Base-by-base conservation (phyloP, 2,888 invertebrate species). In the Ennomos erosarius region DNA sequence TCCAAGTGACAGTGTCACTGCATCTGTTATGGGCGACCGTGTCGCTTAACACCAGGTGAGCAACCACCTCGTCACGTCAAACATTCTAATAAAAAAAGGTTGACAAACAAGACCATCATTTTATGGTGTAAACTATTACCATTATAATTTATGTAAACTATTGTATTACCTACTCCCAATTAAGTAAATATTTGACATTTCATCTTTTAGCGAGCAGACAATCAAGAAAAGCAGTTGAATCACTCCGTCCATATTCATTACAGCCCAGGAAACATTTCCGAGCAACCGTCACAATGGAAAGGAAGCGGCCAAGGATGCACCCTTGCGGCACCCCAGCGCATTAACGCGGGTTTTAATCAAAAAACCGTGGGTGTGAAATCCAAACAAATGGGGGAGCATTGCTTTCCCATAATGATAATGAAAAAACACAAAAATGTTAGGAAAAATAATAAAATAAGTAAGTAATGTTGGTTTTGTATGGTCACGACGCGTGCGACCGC, bases 371-470 rank as follows among this genome's bases (percentile, higher is more conserved):
- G 90, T 91, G 91, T 90, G 91, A 90, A 90, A 85, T 75, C 87
- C 83, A 89, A 90, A 90, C 81, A 90, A 77, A 78, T 76, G 79
- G 88, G 90, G 88, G 85, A 84, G 76, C 68, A 70, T 73, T 73
- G 70, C 55, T 87, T 91, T 91, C 91, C 91, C 91, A 91, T 90
- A 90, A 85, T 82, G 91, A 91, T 91, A 91, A 89, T 90, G 86
- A 84, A 85, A 81, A 75, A 84, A 81, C 75, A 76, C 70, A 77
- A 82, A 81, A 83, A 83, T 81, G 82, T 81, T 79, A 78, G 73
- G 73, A 82, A 87, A 85, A 84, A 71, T 42, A 39, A 37, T 13
- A 46, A 59, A 59, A 59, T 47, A 3, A 12, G 70, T n/a, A n/a
- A n/a, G n/a, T n/a, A n/a, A n/a, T n/a, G n/a, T 71, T 63, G 68